Conservation (phyloP, 2,888 invertebrate genomes). For the Phytoseiulus persimilis region DNA sequence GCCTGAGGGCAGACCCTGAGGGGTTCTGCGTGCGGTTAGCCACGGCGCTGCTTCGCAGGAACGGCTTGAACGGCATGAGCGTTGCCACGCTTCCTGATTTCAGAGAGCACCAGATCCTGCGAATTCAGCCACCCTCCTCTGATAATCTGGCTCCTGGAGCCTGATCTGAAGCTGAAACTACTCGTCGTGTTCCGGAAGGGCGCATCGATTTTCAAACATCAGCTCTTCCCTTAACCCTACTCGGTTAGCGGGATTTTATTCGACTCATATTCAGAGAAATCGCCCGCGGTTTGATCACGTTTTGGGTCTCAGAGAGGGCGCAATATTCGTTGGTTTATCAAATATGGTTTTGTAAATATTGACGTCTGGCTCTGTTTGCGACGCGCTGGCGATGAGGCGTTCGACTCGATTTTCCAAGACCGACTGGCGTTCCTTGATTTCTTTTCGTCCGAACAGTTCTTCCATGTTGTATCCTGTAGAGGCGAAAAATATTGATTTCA, state of each 20-base stretch:
- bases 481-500: background rate
- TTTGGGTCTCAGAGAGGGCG: slow-evolving; percentile 18
- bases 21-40: too few species aligned
- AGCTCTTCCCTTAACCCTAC: too few species aligned
- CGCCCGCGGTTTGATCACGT: background rate
- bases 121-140: too few species aligned
- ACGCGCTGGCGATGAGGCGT: background rate
- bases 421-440: background rate
- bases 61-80: too few species aligned
- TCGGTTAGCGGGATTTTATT: background rate
- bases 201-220: too few species aligned
- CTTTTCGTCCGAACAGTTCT: background rate
- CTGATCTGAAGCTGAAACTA: too few species aligned
- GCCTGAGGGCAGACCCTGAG: too few species aligned
- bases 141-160: too few species aligned
- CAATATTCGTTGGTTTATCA: slow-evolving; percentile 10
- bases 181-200: too few species aligned
- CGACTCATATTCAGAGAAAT: background rate
- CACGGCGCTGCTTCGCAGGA: too few species aligned
- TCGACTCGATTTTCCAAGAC: background rate
- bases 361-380: background rate
- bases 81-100: too few species aligned
- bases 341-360: slow-evolving; percentile 11
- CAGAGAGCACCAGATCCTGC: too few species aligned
- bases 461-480: slow-evolving; percentile 12